phyloP scores from a whole-genome alignment of 2,113 vertebrate species.

The Pseudois nayaur region DNA sequence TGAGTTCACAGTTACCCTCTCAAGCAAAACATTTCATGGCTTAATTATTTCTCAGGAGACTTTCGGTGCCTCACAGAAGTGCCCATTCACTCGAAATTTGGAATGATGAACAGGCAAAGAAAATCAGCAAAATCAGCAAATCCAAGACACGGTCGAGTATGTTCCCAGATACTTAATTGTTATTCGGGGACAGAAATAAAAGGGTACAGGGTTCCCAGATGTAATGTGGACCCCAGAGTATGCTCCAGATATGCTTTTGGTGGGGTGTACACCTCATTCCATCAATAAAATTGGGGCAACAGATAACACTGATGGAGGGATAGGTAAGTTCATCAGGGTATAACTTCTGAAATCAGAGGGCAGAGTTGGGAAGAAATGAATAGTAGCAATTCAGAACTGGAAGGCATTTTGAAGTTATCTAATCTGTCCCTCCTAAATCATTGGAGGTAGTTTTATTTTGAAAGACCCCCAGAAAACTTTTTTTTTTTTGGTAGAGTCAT shows the following conservation, averaged over 20 bases:
- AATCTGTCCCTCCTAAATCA: constrained; percentile 3
- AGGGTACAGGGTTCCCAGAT: not conserved
- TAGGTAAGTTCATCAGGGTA: not conserved
- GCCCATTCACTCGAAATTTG: not conserved
- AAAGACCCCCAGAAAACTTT: not conserved
- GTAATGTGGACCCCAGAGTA: not conserved
- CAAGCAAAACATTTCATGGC: not conserved
- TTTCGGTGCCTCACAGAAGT: not conserved
- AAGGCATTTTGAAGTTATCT: constrained; percentile 6
- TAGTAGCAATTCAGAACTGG: not conserved
- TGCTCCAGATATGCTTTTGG: not conserved
- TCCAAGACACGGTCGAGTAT: not conserved
- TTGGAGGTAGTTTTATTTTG: constrained; percentile 2
- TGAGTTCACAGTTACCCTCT: not conserved
- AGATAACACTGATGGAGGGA: not conserved
- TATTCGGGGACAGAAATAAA: not conserved
- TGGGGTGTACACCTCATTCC: not conserved
- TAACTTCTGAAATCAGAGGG: not conserved
- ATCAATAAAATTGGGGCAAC: not conserved
- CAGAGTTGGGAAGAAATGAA: not conserved
- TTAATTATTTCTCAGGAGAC: not conserved
- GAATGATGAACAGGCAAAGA: not conserved
- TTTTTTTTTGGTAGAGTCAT: not conserved
- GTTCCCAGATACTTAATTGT: not conserved
- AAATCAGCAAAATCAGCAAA: constrained; percentile 8